Percentiles rank a stretch among this genome's conserved stretches.
Evolutionary conservation across 2,113 vertebrate species (phyloP).

Genomic region (Neolamprologus falcicula): DNA sequence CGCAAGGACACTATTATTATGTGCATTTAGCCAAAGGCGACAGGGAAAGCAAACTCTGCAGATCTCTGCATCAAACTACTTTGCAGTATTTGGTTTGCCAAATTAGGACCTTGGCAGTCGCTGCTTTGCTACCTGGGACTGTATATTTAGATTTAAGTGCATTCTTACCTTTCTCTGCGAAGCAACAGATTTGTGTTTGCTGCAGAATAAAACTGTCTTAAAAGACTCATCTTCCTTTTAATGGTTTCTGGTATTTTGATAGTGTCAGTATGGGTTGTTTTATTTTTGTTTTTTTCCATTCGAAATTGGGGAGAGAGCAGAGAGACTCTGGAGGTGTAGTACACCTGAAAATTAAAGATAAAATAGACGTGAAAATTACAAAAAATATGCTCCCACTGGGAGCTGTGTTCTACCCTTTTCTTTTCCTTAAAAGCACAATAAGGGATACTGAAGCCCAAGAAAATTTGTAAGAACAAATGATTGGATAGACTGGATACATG

Average conservation of each 20-base stretch:
- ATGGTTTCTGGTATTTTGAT: neutral
- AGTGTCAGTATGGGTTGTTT: neutral
- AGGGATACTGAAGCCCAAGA: neutral
- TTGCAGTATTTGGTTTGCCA: neutral
- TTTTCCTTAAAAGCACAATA: neutral
- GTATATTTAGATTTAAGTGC: neutral
- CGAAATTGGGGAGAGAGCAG: neutral
- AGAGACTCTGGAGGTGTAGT: neutral
- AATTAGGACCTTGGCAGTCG: neutral
- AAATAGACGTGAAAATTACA: neutral
- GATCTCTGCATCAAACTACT: neutral
- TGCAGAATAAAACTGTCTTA: neutral
- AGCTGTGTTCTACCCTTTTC: neutral
- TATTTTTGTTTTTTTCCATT: neutral
- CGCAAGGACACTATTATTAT: neutral
- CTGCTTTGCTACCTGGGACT: neutral
- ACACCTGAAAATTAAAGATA: neutral
- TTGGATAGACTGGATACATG: neutral
- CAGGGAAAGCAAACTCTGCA: neutral
- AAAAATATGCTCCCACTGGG: neutral
- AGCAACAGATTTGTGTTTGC: neutral
- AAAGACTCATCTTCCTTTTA: neutral
- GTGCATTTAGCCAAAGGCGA: conserved; percentile 1
- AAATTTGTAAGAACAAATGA: neutral
- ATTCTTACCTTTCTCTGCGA: neutral